These are phyloP conservation scores for Pygocentrus nattereri DNA, from an alignment of 2,797 vertebrate genomes.

Conservation along the genomic window DNA sequence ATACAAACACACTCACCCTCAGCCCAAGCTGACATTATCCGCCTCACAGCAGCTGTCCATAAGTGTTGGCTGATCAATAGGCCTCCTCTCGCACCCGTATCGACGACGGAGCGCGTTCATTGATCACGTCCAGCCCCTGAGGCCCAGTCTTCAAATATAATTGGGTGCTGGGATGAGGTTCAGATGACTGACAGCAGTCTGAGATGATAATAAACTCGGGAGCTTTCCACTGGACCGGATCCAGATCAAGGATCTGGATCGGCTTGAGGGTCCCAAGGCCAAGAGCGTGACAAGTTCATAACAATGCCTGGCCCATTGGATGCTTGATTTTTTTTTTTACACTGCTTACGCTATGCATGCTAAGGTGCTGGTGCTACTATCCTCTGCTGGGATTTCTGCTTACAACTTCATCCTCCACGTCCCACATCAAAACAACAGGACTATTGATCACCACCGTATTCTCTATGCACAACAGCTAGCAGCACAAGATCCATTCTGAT, in stretches of 20 bases:
- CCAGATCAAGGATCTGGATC: not conserved
- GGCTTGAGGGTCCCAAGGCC: constrained; percentile 55
- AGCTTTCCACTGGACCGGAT: constrained; percentile 30
- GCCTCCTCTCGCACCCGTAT: constrained; percentile 86
- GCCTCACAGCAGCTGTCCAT: constrained; percentile 87
- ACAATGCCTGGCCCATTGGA: not conserved
- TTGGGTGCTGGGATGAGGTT: constrained; percentile 83
- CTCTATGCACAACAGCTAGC: constrained; percentile 35
- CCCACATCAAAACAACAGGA: constrained; percentile 9
- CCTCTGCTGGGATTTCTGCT: constrained; percentile 33
- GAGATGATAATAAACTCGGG: constrained; percentile 72
- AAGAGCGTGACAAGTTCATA: constrained; percentile 33
- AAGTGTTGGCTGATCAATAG: constrained; percentile 89
- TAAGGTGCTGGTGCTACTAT: not conserved
- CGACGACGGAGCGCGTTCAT: constrained; percentile 86
- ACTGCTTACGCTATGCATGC: not conserved
- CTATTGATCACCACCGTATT: constrained; percentile 36
- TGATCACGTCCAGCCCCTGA: constrained; percentile 89
- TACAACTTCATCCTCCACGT: constrained; percentile 48
- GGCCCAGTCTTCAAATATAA: constrained; percentile 90
- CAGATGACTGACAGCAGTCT: constrained; percentile 78
- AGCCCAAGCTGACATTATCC: constrained; percentile 91
- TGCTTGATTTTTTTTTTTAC: not conserved
- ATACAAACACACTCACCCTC: constrained; percentile 55
- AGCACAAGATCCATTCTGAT: not conserved